Evolutionary conservation across 2,888 invertebrate species (phyloP).

Genomic region (Lissocephala sabroskyi): DNA sequence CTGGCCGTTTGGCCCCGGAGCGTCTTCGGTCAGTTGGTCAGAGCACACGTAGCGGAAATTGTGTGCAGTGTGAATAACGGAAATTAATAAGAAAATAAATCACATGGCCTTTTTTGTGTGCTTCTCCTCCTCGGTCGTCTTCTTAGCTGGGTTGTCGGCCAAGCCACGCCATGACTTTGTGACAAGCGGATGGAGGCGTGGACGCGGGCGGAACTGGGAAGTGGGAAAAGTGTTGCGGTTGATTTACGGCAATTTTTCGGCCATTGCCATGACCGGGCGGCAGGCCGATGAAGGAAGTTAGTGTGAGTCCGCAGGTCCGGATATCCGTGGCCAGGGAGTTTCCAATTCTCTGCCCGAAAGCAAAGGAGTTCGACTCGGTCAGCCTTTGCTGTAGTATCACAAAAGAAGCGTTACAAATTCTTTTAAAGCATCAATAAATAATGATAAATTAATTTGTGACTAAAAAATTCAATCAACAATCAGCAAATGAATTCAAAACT

Average conservation of each 20-base stretch:
- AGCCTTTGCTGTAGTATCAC: too few species aligned
- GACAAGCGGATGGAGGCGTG: slow-evolving; percentile 25
- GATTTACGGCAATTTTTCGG: slow-evolving; percentile 35
- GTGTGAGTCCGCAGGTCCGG: slow-evolving; percentile 13
- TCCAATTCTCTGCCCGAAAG: slow-evolving; percentile 12
- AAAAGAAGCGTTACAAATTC: too few species aligned
- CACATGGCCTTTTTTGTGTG: slow-evolving; percentile 33
- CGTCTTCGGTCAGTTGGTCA: slow-evolving; percentile 25
- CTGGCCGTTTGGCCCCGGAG: not conserved
- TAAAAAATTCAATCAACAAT: too few species aligned
- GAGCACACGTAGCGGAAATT: slow-evolving; percentile 43
- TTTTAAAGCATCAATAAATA: too few species aligned
- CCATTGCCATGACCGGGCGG: not conserved
- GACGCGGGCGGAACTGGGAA: too few species aligned
- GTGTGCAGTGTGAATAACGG: slow-evolving; percentile 49
- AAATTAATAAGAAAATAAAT: slow-evolving; percentile 57
- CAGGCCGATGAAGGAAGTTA: not conserved
- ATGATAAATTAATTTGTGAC: too few species aligned
- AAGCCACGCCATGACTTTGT: too few species aligned
- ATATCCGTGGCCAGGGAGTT: slow-evolving; percentile 24
- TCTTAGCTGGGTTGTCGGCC: too few species aligned
- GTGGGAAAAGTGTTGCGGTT: slow-evolving; percentile 46
- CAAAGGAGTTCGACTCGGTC: too few species aligned
- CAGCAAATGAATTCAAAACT: too few species aligned
- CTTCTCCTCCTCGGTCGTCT: too few species aligned